A percentile compares a stretch with the other conserved stretches of the same genome.
phyloP scores from a whole-genome alignment of 1,140 invertebrate genomes.

The Procambarus virginalis region DNA sequence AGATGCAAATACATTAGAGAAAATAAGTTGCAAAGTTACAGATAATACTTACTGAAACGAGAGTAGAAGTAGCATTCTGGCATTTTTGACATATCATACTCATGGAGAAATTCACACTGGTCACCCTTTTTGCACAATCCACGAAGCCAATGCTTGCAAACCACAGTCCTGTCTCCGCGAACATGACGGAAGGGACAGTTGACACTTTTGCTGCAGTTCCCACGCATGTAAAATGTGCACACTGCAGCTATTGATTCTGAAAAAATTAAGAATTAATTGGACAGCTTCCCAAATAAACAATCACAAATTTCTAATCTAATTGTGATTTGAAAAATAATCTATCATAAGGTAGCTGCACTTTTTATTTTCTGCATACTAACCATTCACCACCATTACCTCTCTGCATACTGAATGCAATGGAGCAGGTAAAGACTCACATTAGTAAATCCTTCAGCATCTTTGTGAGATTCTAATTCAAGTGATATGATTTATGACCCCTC shows the following conservation, averaged over 20 bases:
- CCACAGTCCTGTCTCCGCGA: constrained; percentile 97
- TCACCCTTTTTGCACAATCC: constrained; percentile 99
- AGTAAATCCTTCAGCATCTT: background rate
- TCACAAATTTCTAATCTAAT: too few species aligned
- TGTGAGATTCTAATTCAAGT: background rate
- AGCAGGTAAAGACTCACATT: background rate
- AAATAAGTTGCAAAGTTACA: too few species aligned
- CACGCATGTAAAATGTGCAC: constrained; percentile 91
- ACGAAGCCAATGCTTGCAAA: constrained; percentile 99
- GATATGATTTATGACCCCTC: background rate
- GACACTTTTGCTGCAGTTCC: constrained; percentile 88
- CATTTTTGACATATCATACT: constrained; percentile 99
- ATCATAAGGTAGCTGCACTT: too few species aligned
- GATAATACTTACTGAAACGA: constrained; percentile 83
- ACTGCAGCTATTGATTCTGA: constrained; percentile 96
- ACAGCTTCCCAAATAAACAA: background rate
- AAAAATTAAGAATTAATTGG: constrained; percentile 72
- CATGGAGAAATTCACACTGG: constrained; percentile 99
- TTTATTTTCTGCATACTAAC: too few species aligned
- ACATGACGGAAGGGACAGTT: constrained; percentile 98
- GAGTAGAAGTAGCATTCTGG: constrained; percentile 99
- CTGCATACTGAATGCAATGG: too few species aligned
- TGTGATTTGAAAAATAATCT: background rate
- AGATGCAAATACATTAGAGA: too few species aligned
- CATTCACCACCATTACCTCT: background rate